Evolutionary conservation across 2,113 vertebrate species (phyloP), one percentile per base, ranked within the genome.

Genomic region (Vidua chalybeata): DNA sequence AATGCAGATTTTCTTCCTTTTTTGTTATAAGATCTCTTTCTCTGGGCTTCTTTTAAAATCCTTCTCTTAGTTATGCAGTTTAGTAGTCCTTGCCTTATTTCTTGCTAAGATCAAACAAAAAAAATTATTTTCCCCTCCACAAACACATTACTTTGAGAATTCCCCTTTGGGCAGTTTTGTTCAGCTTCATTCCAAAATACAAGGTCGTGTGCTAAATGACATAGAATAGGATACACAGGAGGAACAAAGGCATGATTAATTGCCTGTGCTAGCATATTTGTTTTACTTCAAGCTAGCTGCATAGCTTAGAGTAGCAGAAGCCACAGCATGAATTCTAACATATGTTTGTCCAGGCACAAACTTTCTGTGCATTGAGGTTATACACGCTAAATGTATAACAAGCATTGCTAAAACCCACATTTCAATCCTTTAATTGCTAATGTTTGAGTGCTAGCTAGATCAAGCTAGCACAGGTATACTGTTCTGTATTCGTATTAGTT

Each of bases 241-340:
- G 67, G 55, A 93, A 66, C 88, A 93, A 95, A 96, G 30, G n/a
- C 56, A 63, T 92, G 90, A 96, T 92, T 94, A 93, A 92, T 94
- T 80, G 33, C 71, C 21, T 55, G n/a, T 62, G 37, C 46, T 73
- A 74, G 78, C 18, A 9, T 93, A 73, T 76, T 95, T 94, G 51
- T 77, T 95, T 88, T 80, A 51, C 46, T 95, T 90, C 55, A 84
- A 80, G 30, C 48, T 62, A 77, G 41, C 76, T 92, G 68, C 35
- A 28, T 92, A 58, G 19, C 10, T 84, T 69, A 77, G 28, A 80
- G 37, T 26, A 73, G 58, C 37, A 95, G 72, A 77, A 83, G 59
- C 59, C 71, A 46, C 0, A 0, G 16, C 19, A 83, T 52, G 63
- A 59, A 67, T 95, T 94, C 48, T 89, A 59, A 39, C 16, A 10